Evolutionary conservation across 2,888 invertebrate species (phyloP).

Genomic region (Beris morrisii): DNA sequence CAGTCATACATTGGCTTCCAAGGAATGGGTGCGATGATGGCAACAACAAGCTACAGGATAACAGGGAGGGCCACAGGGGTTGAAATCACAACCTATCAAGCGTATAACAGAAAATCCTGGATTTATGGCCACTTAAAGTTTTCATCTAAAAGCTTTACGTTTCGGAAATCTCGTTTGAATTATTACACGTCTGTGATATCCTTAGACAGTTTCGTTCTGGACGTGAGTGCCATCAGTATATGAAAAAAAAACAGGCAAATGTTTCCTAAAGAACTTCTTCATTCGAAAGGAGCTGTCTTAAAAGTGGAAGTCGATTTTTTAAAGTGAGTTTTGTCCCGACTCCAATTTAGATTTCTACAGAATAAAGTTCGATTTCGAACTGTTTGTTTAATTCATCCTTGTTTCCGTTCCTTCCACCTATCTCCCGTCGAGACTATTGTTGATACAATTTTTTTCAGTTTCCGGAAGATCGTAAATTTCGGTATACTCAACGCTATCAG

Average conservation of each 20-base stretch:
- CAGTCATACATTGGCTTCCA: constrained; percentile 16
- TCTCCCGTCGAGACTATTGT: too few species aligned
- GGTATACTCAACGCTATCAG: constrained; percentile 12
- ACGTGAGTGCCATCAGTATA: not conserved
- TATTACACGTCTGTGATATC: constrained; percentile 17
- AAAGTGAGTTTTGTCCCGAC: not conserved
- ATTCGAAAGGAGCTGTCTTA: not conserved
- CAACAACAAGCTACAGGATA: not conserved
- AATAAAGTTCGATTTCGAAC: not conserved
- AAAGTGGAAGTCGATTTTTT: not conserved
- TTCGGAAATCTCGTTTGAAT: constrained; percentile 31
- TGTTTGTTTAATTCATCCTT: too few species aligned
- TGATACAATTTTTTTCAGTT: too few species aligned
- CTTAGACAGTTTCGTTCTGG: not conserved
- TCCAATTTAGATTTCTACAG: not conserved
- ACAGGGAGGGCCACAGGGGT: constrained; percentile 7
- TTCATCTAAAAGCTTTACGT: constrained; percentile 41
- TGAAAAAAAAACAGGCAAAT: not conserved
- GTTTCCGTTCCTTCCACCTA: too few species aligned
- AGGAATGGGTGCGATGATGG: constrained; percentile 7
- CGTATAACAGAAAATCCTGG: constrained; percentile 43
- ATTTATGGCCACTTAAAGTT: constrained; percentile 56
- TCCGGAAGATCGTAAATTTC: too few species aligned
- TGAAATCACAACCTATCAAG: constrained; percentile 31
- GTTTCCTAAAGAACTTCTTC: not conserved